Evolutionary conservation across 2,888 invertebrate genomes (phyloP).

Genomic region (Clitarchus hookeri): DNA sequence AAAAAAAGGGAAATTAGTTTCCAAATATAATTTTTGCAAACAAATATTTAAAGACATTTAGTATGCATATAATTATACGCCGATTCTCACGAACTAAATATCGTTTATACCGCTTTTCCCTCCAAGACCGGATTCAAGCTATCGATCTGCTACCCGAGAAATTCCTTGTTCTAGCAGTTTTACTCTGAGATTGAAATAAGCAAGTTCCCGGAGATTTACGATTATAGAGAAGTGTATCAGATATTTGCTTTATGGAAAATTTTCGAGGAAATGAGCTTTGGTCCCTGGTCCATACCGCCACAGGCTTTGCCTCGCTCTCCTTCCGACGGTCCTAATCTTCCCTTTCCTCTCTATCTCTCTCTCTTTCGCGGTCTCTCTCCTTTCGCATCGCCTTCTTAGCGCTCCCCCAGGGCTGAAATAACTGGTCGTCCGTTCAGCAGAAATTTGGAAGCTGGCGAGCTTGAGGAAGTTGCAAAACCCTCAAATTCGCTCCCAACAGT

Average conservation of each 20-base stretch:
- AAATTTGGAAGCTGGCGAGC: neutral
- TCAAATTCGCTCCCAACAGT: neutral
- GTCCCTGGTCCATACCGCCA: neutral
- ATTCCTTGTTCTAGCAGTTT: neutral
- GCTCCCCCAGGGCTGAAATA: neutral
- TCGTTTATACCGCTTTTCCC: neutral
- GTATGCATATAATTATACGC: no score
- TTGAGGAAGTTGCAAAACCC: neutral
- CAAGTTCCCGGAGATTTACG: neutral
- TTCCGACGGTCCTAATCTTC: neutral
- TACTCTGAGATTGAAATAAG: neutral
- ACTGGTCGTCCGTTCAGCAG: neutral
- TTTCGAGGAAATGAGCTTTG: slow-evolving; percentile 1
- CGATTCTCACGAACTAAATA: no score
- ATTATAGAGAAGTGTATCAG: neutral
- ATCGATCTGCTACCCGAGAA: neutral
- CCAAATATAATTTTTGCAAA: no score
- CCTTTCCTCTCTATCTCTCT: neutral
- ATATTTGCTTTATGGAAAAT: slow-evolving; percentile 2
- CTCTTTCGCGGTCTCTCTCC: neutral
- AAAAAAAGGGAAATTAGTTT: no score
- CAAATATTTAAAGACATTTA: no score
- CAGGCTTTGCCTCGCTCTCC: neutral
- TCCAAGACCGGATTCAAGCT: neutral
- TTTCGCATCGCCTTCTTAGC: neutral